Conservation (phyloP, 2,888 invertebrate species). For the Apocheima hispidaria region DNA sequence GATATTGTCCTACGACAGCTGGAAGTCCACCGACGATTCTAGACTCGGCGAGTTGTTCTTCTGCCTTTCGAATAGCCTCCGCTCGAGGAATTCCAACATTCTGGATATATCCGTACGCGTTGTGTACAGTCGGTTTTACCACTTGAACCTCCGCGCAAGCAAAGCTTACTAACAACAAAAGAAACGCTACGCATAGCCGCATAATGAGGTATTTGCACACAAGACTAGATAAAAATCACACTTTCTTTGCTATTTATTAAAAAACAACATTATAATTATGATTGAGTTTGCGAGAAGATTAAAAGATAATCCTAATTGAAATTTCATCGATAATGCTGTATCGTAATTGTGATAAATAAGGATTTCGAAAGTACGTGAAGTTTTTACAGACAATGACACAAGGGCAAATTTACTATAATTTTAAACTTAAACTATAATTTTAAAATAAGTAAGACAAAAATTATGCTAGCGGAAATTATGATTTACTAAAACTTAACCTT, state of each 20-base stretch:
- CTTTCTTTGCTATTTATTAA: background rate
- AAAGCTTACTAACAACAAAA: conserved; percentile 48
- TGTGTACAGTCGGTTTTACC: conserved; percentile 27
- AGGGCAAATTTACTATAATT: background rate
- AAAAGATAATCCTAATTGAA: conserved; percentile 15
- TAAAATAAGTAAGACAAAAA: too few relatives aligned
- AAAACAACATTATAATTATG: background rate
- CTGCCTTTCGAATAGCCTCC: conserved; percentile 55
- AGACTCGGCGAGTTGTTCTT: conserved; percentile 45
- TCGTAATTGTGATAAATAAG: conserved; percentile 10
- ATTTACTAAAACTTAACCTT: too few relatives aligned
- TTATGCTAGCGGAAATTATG: too few relatives aligned
- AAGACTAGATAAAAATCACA: conserved; percentile 21
- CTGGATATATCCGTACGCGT: conserved; percentile 58
- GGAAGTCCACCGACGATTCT: conserved; percentile 60
- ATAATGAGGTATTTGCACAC: conserved; percentile 35
- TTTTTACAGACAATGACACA: background rate
- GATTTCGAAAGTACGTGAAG: background rate
- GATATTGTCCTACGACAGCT: conserved; percentile 55
- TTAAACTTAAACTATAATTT: too few relatives aligned
- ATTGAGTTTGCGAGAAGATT: conserved; percentile 1
- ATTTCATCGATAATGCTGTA: conserved; percentile 7
- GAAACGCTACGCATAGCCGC: conserved; percentile 38
- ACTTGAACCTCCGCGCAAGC: conserved; percentile 44
- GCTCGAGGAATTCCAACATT: conserved; percentile 61